These are phyloP conservation scores for Paraescarpia echinospica DNA, from an alignment of 1,140 invertebrate genomes.

Conservation along the genomic window DNA sequence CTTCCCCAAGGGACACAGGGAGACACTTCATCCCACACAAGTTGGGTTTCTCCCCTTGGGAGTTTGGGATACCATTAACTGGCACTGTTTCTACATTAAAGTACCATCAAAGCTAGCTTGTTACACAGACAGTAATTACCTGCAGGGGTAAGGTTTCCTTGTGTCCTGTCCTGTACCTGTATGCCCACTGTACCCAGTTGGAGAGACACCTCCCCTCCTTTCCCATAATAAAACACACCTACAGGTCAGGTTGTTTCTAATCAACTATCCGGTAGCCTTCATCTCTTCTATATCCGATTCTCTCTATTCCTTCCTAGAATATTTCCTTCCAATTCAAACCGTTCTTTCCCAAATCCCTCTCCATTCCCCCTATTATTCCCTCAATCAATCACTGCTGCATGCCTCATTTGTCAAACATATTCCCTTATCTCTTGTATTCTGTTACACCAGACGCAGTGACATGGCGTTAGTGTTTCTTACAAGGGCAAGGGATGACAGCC, in stretches of 20 bases:
- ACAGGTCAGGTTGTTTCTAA: too few relatives aligned
- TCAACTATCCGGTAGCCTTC: neutral
- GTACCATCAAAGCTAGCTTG: neutral
- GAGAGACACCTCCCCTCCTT: neutral
- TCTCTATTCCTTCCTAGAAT: neutral
- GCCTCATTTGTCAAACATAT: neutral
- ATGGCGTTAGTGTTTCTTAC: neutral
- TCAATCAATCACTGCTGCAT: neutral
- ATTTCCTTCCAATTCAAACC: neutral
- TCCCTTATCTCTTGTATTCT: neutral
- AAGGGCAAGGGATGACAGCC: neutral
- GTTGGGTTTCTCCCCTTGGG: neutral
- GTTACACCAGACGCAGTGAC: neutral
- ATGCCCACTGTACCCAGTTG: neutral
- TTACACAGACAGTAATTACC: neutral
- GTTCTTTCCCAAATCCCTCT: neutral
- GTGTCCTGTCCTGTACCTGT: neutral
- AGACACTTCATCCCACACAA: neutral
- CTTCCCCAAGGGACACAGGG: neutral
- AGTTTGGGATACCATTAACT: neutral
- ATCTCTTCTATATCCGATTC: neutral
- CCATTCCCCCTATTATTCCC: neutral
- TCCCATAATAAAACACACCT: neutral
- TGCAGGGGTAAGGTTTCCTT: neutral
- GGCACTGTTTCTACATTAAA: neutral